Evolutionary conservation across 2,113 vertebrate species (phyloP).

Genomic region (Electrona antarctica): DNA sequence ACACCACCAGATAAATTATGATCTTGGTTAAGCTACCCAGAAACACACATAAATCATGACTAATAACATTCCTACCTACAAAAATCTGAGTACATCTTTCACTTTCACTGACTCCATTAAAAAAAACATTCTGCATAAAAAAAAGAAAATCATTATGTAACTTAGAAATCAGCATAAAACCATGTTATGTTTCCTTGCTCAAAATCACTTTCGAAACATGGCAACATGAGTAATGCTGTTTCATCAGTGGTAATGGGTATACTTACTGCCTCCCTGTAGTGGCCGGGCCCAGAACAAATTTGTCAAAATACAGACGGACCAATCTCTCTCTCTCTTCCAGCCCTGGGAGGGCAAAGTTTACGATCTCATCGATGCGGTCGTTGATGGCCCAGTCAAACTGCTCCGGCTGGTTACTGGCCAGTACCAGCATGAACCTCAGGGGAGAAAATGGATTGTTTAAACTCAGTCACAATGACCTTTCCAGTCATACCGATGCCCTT

Average conservation of each 20-base stretch:
- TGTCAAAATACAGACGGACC: conserved; percentile 96
- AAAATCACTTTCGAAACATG: conserved; percentile 29
- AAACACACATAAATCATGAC: too few relatives aligned
- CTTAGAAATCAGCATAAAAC: conserved; percentile 33
- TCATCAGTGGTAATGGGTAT: conserved; percentile 14
- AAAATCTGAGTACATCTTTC: too few relatives aligned
- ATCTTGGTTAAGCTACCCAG: too few relatives aligned
- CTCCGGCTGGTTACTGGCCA: conserved; percentile 98
- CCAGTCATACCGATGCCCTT: conserved; percentile 46
- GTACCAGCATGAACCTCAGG: conserved; percentile 82
- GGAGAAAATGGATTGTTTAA: not conserved
- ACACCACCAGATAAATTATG: too few relatives aligned
- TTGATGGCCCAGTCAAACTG: conserved; percentile 99
- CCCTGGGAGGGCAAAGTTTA: conserved; percentile 88
- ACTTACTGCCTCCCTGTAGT: conserved; percentile 89
- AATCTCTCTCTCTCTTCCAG: conserved; percentile 89
- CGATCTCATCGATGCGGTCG: conserved; percentile 95
- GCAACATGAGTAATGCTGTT: conserved; percentile 2
- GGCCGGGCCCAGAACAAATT: conserved; percentile 90
- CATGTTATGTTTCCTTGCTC: conserved; percentile 24
- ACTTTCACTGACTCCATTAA: too few relatives aligned
- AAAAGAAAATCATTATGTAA: conserved; percentile 31
- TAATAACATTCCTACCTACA: too few relatives aligned
- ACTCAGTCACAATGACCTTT: conserved; percentile 24
- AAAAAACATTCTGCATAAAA: conserved; percentile 30